phyloP scores from a whole-genome alignment of 2,888 invertebrate species.

The Andrena fulva region DNA sequence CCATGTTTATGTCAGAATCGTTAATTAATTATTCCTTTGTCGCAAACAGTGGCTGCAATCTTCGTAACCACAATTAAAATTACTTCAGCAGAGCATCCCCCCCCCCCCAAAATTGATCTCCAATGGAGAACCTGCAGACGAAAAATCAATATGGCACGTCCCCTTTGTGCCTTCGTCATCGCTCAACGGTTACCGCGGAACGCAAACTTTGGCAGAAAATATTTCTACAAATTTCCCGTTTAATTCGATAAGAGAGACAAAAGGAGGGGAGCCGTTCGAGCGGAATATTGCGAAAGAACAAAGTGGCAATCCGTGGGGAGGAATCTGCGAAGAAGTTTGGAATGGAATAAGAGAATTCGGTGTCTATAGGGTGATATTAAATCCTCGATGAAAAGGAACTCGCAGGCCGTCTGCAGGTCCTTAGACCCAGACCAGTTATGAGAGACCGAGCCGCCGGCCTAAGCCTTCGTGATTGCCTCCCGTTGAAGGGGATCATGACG shows the following conservation, averaged over 20 bases:
- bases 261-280: neutral
- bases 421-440: constrained; percentile 67
- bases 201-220: neutral
- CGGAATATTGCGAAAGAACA: constrained; percentile 36
- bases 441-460: constrained; percentile 62
- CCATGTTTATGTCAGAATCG: too few species aligned
- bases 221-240: constrained; percentile 20
- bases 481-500: constrained; percentile 72
- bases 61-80: too few species aligned
- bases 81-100: too few species aligned
- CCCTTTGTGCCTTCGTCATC: neutral
- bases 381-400: constrained; percentile 77
- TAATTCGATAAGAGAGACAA: constrained; percentile 1
- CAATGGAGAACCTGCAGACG: too few species aligned
- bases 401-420: constrained; percentile 52
- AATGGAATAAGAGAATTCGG: constrained; percentile 60
- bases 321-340: constrained; percentile 34
- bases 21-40: too few species aligned
- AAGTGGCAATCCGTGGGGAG: constrained; percentile 42
- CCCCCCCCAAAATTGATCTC: too few species aligned
- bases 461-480: constrained; percentile 76
- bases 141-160: neutral
- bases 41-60: too few species aligned
- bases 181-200: neutral
- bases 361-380: constrained; percentile 74